Evolutionary conservation across 2,113 vertebrate genomes (phyloP).

Genomic region (Neopipo cinnamomea): DNA sequence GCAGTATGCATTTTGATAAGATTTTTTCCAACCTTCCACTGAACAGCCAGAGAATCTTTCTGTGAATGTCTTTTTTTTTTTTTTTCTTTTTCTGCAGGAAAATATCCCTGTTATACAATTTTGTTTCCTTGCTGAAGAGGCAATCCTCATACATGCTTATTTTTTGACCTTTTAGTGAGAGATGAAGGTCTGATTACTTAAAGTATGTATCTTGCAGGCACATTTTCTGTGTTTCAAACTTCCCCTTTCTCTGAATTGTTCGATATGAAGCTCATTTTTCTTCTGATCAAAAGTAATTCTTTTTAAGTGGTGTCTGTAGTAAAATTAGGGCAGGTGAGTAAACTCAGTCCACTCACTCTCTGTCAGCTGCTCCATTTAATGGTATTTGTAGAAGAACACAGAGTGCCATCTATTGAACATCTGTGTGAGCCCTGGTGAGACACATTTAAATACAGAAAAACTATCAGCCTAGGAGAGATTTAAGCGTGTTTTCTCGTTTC

Average conservation of each 20-base stretch:
- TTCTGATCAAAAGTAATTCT: not conserved
- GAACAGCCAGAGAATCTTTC: not conserved
- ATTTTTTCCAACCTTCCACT: not conserved
- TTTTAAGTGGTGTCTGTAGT: not conserved
- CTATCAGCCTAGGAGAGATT: not conserved
- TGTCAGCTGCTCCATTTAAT: not conserved
- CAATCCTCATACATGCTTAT: not conserved
- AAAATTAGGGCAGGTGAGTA: not conserved
- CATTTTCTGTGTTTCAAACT: not conserved
- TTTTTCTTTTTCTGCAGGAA: not conserved
- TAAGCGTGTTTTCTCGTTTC: not conserved
- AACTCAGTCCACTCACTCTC: not conserved
- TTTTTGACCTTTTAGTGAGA: not conserved
- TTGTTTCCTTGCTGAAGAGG: not conserved
- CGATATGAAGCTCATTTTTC: not conserved
- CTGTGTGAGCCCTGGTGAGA: not conserved
- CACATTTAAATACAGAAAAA: not conserved
- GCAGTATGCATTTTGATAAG: slow-evolving; percentile 56
- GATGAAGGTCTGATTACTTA: not conserved
- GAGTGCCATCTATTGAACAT: slow-evolving; percentile 9
- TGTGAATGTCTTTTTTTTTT: not conserved
- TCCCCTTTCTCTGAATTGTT: not conserved
- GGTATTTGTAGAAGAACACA: not conserved
- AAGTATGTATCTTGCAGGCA: not conserved
- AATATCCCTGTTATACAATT: not conserved